These are phyloP conservation scores for Onychostruthus taczanowskii DNA, from an alignment of 2,113 vertebrate genomes.

Conservation along the genomic window DNA sequence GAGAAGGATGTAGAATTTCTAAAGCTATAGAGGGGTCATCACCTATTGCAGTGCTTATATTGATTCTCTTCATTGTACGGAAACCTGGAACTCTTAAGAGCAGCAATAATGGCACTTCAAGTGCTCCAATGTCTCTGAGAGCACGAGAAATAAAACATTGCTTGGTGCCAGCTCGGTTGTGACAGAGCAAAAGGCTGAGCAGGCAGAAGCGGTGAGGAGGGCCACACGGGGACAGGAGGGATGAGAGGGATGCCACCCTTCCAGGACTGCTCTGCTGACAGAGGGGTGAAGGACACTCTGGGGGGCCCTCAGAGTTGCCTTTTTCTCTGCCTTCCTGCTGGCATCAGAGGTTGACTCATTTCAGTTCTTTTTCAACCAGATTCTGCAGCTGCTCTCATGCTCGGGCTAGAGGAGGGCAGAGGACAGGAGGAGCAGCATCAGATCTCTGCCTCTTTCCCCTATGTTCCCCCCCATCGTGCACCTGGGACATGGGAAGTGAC, in stretches of 20 bases:
- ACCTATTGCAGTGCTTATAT: neutral
- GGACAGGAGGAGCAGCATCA: neutral
- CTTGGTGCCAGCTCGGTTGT: accelerated
- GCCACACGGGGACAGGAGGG: accelerated
- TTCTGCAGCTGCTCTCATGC: neutral
- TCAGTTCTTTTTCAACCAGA: accelerated
- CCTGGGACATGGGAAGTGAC: accelerated
- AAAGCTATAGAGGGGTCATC: neutral
- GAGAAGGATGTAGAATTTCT: neutral
- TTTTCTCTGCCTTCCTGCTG: neutral
- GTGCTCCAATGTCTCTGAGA: neutral
- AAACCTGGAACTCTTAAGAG: neutral
- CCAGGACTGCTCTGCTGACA: neutral
- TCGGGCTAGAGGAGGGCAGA: neutral
- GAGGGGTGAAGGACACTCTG: neutral
- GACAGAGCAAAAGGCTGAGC: neutral
- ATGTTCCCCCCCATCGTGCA: neutral
- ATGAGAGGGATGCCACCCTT: neutral
- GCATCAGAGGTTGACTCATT: neutral
- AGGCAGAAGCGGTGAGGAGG: accelerated
- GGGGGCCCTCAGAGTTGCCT: neutral
- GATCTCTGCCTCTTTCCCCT: neutral
- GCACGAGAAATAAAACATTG: neutral
- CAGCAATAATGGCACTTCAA: neutral
- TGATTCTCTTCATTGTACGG: neutral